Percentiles rank a stretch among this genome's conserved stretches.
phyloP scores from a whole-genome alignment of 2,888 invertebrate genomes.

The Eristalis tenax region DNA sequence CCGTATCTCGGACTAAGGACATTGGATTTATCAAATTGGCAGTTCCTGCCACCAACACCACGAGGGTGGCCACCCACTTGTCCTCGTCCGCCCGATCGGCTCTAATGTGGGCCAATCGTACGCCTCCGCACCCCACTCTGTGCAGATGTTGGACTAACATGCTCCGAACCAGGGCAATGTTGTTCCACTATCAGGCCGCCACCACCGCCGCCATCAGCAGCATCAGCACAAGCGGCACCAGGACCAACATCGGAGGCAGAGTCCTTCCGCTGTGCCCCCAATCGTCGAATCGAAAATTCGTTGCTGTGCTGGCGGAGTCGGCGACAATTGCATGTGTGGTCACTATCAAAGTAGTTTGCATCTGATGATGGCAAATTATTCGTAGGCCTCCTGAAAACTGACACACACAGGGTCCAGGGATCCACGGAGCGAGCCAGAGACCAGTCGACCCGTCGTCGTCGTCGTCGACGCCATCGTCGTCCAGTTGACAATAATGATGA shows the following conservation, averaged over 20 bases:
- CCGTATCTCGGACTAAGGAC: slow-evolving; percentile 52
- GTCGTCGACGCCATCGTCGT: slow-evolving; percentile 3
- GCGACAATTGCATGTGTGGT: slow-evolving; percentile 49
- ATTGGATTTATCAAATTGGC: slow-evolving; percentile 67
- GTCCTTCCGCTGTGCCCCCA: background rate
- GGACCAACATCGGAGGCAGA: background rate
- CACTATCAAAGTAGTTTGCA: slow-evolving; percentile 60
- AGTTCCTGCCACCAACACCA: slow-evolving; percentile 32
- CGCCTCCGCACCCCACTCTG: background rate
- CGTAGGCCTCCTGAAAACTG: slow-evolving; percentile 51
- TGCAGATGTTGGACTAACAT: slow-evolving; percentile 8
- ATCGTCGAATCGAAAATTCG: background rate
- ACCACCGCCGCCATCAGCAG: background rate
- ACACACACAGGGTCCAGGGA: background rate
- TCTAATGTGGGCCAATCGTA: slow-evolving; percentile 9
- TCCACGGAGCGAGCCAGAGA: background rate
- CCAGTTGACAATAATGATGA: slow-evolving; percentile 56
- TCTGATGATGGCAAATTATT: slow-evolving; percentile 68
- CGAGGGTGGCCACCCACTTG: background rate
- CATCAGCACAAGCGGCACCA: background rate
- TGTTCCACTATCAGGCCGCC: background rate
- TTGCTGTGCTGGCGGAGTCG: slow-evolving; percentile 4
- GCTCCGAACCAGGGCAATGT: background rate
- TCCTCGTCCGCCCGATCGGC: background rate
- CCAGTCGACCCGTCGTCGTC: background rate